Evolutionary conservation across 2,797 vertebrate genomes (phyloP).

Genomic region (Crocodylus rhombifer): DNA sequence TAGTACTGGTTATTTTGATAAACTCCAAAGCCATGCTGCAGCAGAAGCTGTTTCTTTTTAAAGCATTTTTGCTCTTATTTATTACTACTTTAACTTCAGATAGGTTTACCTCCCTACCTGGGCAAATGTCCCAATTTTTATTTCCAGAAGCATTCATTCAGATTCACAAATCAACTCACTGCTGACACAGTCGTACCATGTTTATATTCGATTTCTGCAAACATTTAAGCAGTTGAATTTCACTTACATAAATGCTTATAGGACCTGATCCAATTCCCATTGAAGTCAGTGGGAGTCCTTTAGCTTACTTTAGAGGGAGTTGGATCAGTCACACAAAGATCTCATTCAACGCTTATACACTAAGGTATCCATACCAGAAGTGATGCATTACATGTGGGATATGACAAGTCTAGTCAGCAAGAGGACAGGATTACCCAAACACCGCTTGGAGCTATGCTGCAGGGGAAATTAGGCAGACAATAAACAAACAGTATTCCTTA

Average conservation of each 20-base stretch:
- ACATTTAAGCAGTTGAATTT: slow-evolving; percentile 51
- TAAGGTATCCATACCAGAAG: background rate
- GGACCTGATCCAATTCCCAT: slow-evolving; percentile 60
- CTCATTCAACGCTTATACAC: background rate
- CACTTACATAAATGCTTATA: slow-evolving; percentile 36
- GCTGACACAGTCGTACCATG: slow-evolving; percentile 26
- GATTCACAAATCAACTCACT: slow-evolving; percentile 18
- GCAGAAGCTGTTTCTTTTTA: background rate
- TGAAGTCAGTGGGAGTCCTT: slow-evolving; percentile 51
- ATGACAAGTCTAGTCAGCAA: background rate
- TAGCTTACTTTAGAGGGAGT: background rate
- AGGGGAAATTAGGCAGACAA: background rate
- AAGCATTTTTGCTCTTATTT: background rate
- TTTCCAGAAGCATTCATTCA: slow-evolving; percentile 16
- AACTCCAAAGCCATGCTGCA: background rate
- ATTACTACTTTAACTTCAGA: background rate
- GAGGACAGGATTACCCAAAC: background rate
- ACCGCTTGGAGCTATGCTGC: background rate
- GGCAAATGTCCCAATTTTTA: background rate
- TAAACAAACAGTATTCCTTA: background rate
- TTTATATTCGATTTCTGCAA: slow-evolving; percentile 50
- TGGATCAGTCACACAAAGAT: slow-evolving; percentile 1
- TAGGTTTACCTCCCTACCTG: background rate
- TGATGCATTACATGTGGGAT: background rate
- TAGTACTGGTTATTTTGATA: background rate